Evolutionary conservation across 2,797 vertebrate species (phyloP).

Genomic region (Kryptopterus vitreolus): DNA sequence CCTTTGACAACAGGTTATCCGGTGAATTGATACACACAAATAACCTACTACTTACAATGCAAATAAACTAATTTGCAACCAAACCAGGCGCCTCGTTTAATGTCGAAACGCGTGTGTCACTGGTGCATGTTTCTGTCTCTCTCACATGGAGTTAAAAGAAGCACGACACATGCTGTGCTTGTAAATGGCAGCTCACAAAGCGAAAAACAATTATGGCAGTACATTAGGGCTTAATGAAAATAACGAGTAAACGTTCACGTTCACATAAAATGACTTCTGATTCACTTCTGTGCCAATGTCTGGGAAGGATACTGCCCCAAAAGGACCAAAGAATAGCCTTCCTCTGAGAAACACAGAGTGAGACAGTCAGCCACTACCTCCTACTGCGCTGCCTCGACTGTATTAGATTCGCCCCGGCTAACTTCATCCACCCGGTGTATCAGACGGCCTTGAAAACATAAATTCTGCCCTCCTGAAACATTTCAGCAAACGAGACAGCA

Average conservation of each 20-base stretch:
- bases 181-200: background rate
- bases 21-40: background rate
- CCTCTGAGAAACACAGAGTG: conserved; percentile 14
- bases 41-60: background rate
- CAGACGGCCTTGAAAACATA: conserved; percentile 35
- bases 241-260: background rate
- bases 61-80: background rate
- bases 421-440: conserved; percentile 34
- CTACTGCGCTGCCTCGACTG: background rate
- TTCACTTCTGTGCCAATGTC: background rate
- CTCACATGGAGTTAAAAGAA: background rate
- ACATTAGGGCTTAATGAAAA: background rate
- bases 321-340: conserved; percentile 34
- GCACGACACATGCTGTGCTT: background rate
- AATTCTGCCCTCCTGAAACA: conserved; percentile 21
- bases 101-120: background rate
- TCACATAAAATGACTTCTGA: background rate
- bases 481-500: conserved; percentile 17
- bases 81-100: background rate
- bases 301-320: background rate
- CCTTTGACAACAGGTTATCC: background rate
- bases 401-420: conserved; percentile 39
- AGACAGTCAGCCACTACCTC: conserved; percentile 25
- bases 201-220: no score
- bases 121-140: no score